phyloP scores from a whole-genome alignment of 2,888 invertebrate genomes.

The Dusona sp. region DNA sequence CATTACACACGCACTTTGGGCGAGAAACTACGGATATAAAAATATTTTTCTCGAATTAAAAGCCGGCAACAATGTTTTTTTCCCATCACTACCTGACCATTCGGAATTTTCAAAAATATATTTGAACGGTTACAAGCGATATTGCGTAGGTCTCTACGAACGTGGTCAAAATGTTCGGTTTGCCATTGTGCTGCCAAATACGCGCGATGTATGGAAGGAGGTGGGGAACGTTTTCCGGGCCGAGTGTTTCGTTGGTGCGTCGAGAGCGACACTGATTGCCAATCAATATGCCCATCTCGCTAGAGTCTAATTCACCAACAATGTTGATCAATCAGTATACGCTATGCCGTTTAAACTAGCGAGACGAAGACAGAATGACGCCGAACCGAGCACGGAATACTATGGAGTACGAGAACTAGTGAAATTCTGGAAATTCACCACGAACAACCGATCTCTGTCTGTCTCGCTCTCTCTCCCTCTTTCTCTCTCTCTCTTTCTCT shows the following conservation, averaged over 20 bases:
- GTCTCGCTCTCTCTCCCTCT: slow-evolving; percentile 18
- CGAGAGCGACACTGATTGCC: slow-evolving; percentile 83
- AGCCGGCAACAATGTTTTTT: slow-evolving; percentile 24
- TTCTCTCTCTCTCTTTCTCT: slow-evolving; percentile 25
- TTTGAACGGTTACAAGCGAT: background rate
- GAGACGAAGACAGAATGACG: slow-evolving; percentile 48
- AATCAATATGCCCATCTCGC: slow-evolving; percentile 84
- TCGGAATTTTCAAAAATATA: background rate
- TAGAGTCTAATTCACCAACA: slow-evolving; percentile 83
- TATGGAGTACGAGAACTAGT: slow-evolving; percentile 56
- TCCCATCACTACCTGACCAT: background rate
- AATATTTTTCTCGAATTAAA: slow-evolving; percentile 15
- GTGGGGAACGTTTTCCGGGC: slow-evolving; percentile 77
- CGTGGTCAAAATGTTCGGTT: slow-evolving; percentile 24
- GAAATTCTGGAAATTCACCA: slow-evolving; percentile 68
- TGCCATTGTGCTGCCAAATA: slow-evolving; percentile 67
- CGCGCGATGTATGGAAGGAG: slow-evolving; percentile 70
- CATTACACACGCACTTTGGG: slow-evolving; percentile 45
- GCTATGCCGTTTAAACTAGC: slow-evolving; percentile 71
- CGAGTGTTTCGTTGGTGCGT: slow-evolving; percentile 78
- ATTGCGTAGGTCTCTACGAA: background rate
- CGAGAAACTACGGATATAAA: slow-evolving; percentile 31
- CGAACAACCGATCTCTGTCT: slow-evolving; percentile 38
- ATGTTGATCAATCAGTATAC: slow-evolving; percentile 84
- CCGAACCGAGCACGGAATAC: slow-evolving; percentile 63